phyloP scores from a whole-genome alignment of 2,797 vertebrate genomes.

The Bradypus variegatus region DNA sequence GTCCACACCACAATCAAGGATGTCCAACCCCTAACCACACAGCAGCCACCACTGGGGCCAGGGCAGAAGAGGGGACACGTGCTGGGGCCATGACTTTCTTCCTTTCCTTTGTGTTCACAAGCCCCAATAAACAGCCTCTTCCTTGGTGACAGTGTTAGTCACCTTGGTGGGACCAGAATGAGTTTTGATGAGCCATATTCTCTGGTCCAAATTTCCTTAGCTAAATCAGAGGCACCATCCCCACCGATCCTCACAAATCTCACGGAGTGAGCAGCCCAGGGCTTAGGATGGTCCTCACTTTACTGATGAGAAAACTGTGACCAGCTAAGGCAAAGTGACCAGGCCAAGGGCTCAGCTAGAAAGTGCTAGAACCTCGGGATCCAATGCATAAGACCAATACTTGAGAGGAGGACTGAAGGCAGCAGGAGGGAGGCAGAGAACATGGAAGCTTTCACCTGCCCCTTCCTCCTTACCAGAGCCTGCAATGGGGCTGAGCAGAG shows the following conservation, averaged over 20 bases:
- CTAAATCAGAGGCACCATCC: not conserved
- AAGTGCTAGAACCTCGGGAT: not conserved
- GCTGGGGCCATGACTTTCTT: not conserved
- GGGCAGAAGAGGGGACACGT: not conserved
- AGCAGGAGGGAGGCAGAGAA: not conserved
- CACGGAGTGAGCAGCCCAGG: not conserved
- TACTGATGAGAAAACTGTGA: not conserved
- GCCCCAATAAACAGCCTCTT: not conserved
- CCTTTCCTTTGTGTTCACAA: not conserved
- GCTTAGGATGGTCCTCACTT: not conserved
- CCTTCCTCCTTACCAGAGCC: not conserved
- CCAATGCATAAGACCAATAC: not conserved
- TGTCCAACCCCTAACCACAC: not conserved
- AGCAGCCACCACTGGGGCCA: not conserved
- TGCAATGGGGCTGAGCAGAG: not conserved
- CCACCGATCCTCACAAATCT: not conserved
- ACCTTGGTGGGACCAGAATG: not conserved
- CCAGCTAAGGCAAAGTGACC: not conserved
- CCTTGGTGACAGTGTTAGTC: not conserved
- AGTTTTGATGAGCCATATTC: not conserved
- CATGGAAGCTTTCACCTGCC: rapidly evolving
- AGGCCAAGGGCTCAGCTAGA: not conserved
- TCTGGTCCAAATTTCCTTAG: not conserved
- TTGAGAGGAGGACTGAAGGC: not conserved
- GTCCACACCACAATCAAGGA: not conserved